Percentiles rank a stretch among this genome's conserved stretches.
Conservation (phyloP, 2,888 invertebrate genomes). For the Leistus spinibarbis region DNA sequence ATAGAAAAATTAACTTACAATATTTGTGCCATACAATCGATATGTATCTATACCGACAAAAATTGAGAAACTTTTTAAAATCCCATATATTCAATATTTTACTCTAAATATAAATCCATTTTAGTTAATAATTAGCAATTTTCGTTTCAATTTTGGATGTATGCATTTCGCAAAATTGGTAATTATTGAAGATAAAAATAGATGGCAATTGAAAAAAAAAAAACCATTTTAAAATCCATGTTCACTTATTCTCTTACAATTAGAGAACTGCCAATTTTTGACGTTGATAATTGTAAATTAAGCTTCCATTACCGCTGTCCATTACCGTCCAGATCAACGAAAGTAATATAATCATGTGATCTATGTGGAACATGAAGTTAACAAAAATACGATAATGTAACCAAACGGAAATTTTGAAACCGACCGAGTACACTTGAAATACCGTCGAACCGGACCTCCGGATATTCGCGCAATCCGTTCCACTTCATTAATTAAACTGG, state of each 20-base stretch:
- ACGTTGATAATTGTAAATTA: neutral
- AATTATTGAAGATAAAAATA: neutral
- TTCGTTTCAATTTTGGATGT: neutral
- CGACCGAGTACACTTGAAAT: conserved; percentile 7
- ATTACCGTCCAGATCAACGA: neutral
- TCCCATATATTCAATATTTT: too few species aligned
- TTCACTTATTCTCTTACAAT: neutral
- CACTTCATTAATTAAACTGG: conserved; percentile 5
- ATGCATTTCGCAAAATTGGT: neutral
- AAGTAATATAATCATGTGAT: neutral
- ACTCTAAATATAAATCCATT: too few species aligned
- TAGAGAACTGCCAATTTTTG: neutral
- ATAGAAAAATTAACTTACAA: too few species aligned
- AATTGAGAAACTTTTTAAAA: too few species aligned
- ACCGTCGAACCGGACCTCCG: neutral
- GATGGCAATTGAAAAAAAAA: neutral
- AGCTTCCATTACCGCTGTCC: neutral
- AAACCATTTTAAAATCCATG: neutral
- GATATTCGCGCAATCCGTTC: neutral
- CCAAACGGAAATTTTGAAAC: neutral
- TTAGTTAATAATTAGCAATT: neutral
- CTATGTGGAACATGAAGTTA: neutral
- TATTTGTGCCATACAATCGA: too few species aligned
- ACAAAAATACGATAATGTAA: conserved; percentile 1
- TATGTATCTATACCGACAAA: too few species aligned